Percentiles rank a stretch among this genome's conserved stretches.
Conservation (phyloP, 2,113 vertebrate genomes). For the Argyrosomus japonicus region DNA sequence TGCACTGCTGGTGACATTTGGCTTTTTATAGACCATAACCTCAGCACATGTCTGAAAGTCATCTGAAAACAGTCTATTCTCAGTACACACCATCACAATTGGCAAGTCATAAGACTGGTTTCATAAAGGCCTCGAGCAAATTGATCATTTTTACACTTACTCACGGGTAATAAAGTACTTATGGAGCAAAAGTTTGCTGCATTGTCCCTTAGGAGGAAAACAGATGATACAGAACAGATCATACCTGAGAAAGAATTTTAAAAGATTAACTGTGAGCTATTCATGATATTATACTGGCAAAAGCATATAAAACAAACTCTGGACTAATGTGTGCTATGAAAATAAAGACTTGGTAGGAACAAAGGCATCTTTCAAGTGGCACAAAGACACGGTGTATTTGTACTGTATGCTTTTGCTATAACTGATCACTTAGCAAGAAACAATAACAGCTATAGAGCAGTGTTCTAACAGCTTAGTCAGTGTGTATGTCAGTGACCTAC, state of each 20-base stretch:
- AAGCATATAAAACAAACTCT: too few relatives aligned
- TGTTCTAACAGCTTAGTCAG: too few relatives aligned
- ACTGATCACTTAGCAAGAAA: too few relatives aligned
- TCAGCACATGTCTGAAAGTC: slow-evolving; percentile 58
- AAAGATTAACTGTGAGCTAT: not conserved
- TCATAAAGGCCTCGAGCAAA: slow-evolving; percentile 54
- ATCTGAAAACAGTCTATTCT: slow-evolving; percentile 59
- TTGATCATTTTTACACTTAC: not conserved
- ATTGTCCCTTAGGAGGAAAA: not conserved
- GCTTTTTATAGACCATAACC: slow-evolving; percentile 70
- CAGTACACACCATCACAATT: slow-evolving; percentile 55
- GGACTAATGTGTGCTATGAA: too few relatives aligned
- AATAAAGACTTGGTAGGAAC: too few relatives aligned
- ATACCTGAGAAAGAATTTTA: not conserved
- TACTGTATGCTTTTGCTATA: too few relatives aligned
- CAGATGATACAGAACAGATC: not conserved
- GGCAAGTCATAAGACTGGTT: slow-evolving; percentile 77
- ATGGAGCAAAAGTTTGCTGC: not conserved
- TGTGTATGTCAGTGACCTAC: too few relatives aligned
- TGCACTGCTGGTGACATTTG: slow-evolving; percentile 13
- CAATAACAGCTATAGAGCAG: too few relatives aligned
- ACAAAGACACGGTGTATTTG: too few relatives aligned
- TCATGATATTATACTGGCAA: too few relatives aligned
- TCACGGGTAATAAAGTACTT: not conserved
- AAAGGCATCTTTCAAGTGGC: too few relatives aligned